Base-by-base conservation (phyloP, 2,888 invertebrate species). In the Cataglyphis albicans region DNA sequence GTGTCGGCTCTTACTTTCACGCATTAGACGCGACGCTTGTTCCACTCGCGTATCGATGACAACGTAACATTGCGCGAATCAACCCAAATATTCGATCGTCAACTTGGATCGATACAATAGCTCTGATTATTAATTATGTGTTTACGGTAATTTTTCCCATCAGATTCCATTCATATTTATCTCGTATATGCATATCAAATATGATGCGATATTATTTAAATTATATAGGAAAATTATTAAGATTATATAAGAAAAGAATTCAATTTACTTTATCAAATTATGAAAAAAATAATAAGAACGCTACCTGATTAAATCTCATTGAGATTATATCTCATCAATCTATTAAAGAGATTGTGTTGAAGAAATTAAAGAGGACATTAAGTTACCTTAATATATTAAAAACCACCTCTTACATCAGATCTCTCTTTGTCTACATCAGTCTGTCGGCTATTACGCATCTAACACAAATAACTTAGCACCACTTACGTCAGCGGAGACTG, bases 1-100 rank as follows among this genome's bases (percentile, higher is more conserved):
- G 52, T 78, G 78, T 82, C 82, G 88, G 92, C 92, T 93, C 91
- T 93, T 92, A 92, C 93, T 93, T 93, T 93, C 93, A 92, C 93
- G 90, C 90, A 88, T 90, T 92, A 89, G 92, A 89, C 85, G 52
- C 52, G 84, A 52, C 86, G 83, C 76, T 82, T 38, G 64, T 61
- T 68, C 70, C 84, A 67, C 63, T 76, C 70, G 67, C 44, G 83
- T 83, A 44, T 57, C 82, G 84, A 85, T 84, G 65, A 57, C 63
- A 38, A 64, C 44, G n/a, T 63, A 70, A 78, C 18, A 80, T 80
- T 61, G 57, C 41, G 41, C 32, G n/a, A 32, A 70, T 78, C 57
- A 21, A 78, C 4, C 78, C 59, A 59, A 68, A 72, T 44, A 32
- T 18, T 67, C 18, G 4, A 32, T 78, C 29, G n/a, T n/a, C 18